Percentiles rank a stretch among this genome's conserved stretches.
phyloP scores from a whole-genome alignment of 2,113 vertebrate species.

The Todiramphus chloris region DNA sequence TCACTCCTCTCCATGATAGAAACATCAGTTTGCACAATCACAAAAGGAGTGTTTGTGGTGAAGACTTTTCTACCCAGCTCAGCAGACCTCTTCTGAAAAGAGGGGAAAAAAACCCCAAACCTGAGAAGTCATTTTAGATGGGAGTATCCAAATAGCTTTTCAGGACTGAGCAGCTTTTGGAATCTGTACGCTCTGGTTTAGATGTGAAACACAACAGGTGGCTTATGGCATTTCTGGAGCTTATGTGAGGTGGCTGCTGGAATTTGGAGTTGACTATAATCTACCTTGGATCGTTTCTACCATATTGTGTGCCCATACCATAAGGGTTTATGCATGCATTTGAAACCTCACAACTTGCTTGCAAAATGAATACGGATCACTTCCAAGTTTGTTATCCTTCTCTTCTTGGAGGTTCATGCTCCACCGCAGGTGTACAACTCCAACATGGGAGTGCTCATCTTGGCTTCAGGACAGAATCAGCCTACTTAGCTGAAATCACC shows the following conservation, averaged over 20 bases:
- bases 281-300: background rate
- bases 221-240: background rate
- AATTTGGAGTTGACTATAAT: background rate
- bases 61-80: background rate
- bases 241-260: background rate
- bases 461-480: background rate
- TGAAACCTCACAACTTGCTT: background rate
- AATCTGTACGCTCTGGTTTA: background rate
- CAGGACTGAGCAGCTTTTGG: background rate
- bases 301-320: fast-evolving
- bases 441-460: background rate
- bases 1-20: background rate
- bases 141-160: background rate
- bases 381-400: background rate
- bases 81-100: background rate
- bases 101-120: fast-evolving
- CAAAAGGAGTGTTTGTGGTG: background rate
- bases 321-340: background rate
- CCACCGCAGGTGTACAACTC: background rate
- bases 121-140: background rate
- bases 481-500: background rate
- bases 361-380: background rate
- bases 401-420: background rate
- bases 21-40: background rate
- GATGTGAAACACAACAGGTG: background rate